Evolutionary conservation across 2,113 vertebrate genomes (phyloP).

Genomic region (Antechinus stuartii): DNA sequence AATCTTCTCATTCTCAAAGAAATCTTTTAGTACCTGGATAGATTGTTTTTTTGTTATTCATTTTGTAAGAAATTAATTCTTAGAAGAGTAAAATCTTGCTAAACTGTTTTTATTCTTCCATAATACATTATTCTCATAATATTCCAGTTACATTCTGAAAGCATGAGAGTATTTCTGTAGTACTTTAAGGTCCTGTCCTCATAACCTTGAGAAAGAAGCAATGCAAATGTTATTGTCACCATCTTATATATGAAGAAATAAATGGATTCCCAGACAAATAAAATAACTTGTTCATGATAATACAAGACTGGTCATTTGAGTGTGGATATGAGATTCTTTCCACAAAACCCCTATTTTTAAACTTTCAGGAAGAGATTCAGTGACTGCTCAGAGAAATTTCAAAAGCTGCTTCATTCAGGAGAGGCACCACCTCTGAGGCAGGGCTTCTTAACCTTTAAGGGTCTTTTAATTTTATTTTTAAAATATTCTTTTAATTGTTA

Average conservation of each 20-base stretch:
- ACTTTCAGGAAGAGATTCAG: background rate
- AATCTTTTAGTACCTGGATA: background rate
- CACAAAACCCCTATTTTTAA: background rate
- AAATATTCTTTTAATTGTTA: background rate
- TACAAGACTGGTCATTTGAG: background rate
- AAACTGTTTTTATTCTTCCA: background rate
- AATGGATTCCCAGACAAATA: background rate
- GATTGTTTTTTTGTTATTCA: background rate
- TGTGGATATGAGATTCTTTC: background rate
- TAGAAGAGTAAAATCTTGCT: background rate
- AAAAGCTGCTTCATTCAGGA: too few species aligned
- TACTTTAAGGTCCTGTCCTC: background rate
- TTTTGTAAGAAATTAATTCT: background rate
- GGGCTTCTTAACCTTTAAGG: background rate
- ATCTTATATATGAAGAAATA: background rate
- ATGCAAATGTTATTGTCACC: background rate
- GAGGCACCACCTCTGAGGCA: background rate
- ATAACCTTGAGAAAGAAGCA: background rate
- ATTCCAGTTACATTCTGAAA: background rate
- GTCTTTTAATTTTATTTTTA: background rate
- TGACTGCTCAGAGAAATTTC: background rate
- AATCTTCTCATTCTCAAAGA: background rate
- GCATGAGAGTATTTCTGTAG: background rate
- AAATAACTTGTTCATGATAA: background rate
- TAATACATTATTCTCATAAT: background rate